These are phyloP conservation scores for Calephelis perditalis DNA, from an alignment of 2,888 invertebrate species.

Conservation along the genomic window DNA sequence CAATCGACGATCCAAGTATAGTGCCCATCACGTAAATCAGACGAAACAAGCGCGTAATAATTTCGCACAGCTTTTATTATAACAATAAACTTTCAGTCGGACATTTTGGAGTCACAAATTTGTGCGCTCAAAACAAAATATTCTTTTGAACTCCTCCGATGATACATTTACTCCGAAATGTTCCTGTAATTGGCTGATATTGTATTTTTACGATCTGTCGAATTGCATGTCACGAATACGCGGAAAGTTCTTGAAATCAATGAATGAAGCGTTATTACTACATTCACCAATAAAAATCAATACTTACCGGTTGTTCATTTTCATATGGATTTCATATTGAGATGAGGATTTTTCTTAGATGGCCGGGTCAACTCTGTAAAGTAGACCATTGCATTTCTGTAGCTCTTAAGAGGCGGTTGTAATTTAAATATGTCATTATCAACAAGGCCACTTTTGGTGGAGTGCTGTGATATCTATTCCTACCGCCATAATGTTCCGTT, in stretches of 20 bases:
- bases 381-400: too few relatives aligned
- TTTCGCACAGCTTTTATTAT: constrained; percentile 54
- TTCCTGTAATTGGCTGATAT: constrained; percentile 28
- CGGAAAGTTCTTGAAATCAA: constrained; percentile 1
- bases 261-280: neutral
- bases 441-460: too few relatives aligned
- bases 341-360: too few relatives aligned
- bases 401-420: too few relatives aligned
- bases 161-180: constrained; percentile 36
- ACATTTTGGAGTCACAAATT: constrained; percentile 55
- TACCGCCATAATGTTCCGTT: too few relatives aligned
- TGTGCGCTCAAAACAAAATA: constrained; percentile 46
- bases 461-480: too few relatives aligned
- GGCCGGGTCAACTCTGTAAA: too few relatives aligned
- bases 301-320: too few relatives aligned
- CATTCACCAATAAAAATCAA: neutral
- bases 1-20: constrained; percentile 9
- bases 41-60: constrained; percentile 50
- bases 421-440: too few relatives aligned
- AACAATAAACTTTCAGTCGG: constrained; percentile 53
- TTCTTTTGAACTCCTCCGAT: constrained; percentile 45
- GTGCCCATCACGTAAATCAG: constrained; percentile 44
- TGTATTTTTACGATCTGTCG: constrained; percentile 18
- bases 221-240: constrained; percentile 15
- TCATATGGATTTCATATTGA: too few relatives aligned